Evolutionary conservation across 2,113 vertebrate species (phyloP).

Genomic region (Empidonax traillii): DNA sequence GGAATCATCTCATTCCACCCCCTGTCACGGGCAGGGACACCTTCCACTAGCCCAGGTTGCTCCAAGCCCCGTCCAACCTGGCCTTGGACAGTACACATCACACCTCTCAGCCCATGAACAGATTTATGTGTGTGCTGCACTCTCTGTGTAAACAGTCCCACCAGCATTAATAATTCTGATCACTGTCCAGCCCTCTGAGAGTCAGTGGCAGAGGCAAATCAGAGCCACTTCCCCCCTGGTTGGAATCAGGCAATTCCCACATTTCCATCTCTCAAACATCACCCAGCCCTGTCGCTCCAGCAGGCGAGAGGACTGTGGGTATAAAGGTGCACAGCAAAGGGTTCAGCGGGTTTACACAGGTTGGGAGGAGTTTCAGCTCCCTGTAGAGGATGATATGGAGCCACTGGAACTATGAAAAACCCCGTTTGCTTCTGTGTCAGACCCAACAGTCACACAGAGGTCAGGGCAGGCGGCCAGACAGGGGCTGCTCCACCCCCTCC

Average conservation of each 20-base stretch:
- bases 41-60: no score
- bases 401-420: not conserved
- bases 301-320: not conserved
- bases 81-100: not conserved
- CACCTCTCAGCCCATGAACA: not conserved
- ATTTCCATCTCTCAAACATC: accelerated
- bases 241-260: not conserved
- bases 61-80: no score
- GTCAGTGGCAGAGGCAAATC: not conserved
- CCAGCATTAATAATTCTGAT: not conserved
- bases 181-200: not conserved
- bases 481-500: accelerated
- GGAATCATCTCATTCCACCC: no score
- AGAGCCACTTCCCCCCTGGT: not conserved
- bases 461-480: not conserved
- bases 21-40: no score
- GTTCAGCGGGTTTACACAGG: accelerated
- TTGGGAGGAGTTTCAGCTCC: not conserved
- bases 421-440: accelerated
- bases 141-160: not conserved
- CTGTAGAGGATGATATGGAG: not conserved
- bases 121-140: not conserved
- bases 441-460: not conserved
- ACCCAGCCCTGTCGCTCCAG: not conserved
- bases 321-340: accelerated